Conservation (phyloP, 2,113 vertebrate genomes). For the Archilochus colubris region DNA sequence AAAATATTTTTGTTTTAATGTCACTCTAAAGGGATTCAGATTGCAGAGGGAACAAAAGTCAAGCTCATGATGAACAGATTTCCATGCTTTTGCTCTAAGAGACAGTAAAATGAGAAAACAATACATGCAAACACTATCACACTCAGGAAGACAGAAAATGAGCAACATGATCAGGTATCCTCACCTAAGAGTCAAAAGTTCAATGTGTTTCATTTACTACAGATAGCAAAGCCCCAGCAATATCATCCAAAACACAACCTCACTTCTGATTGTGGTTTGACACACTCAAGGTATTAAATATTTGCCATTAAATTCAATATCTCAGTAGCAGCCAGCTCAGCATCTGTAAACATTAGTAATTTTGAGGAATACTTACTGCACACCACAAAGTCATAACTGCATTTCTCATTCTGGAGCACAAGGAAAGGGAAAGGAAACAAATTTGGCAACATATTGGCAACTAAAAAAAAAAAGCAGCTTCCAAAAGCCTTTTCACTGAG, state of each 20-base stretch:
- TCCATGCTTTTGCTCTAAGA: neutral
- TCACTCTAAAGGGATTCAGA: fast-evolving
- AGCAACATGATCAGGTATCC: neutral
- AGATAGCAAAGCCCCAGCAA: neutral
- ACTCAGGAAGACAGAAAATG: neutral
- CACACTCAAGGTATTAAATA: neutral
- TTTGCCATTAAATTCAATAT: neutral
- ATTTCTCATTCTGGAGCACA: neutral
- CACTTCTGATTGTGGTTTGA: neutral
- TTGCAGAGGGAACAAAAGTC: neutral
- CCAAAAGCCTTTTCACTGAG: neutral
- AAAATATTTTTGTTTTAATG: neutral
- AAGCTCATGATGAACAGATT: neutral
- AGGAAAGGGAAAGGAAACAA: neutral
- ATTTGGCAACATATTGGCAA: neutral
- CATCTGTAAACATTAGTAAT: neutral
- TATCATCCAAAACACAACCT: neutral
- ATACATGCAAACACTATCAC: neutral
- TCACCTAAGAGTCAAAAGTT: neutral
- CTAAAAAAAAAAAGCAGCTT: neutral
- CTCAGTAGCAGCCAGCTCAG: neutral
- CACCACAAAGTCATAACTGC: neutral
- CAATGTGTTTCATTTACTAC: neutral
- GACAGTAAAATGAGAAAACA: neutral
- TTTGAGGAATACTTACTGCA: neutral